Percentiles rank a stretch among this genome's conserved stretches.
phyloP scores from a whole-genome alignment of 2,888 invertebrate species.

The Eilema depressum region DNA sequence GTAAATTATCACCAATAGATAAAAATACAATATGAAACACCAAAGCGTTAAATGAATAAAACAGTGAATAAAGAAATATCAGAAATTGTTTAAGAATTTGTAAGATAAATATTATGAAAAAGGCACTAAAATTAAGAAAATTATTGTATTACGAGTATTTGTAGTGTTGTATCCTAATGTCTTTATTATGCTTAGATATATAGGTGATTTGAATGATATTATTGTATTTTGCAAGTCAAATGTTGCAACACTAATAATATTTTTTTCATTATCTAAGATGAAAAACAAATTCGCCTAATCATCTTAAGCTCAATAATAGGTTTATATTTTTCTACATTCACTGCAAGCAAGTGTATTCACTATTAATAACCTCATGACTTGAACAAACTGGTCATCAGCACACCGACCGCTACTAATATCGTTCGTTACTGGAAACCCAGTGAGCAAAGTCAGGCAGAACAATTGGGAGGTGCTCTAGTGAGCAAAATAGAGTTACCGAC shows the following conservation, averaged over 20 bases:
- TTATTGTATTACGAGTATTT: neutral
- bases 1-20: neutral
- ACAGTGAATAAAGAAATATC: neutral
- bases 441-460: neutral
- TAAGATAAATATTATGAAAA: neutral
- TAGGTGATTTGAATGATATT: neutral
- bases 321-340: neutral
- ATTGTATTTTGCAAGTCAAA: neutral
- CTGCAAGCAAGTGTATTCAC: neutral
- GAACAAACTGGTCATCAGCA: neutral
- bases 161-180: neutral
- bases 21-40: neutral
- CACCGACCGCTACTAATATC: neutral
- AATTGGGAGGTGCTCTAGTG: constrained; percentile 3
- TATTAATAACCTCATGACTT: neutral
- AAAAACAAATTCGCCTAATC: neutral
- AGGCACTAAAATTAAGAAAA: neutral
- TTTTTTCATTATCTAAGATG: neutral
- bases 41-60: neutral
- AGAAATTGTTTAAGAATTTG: no score
- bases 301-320: neutral
- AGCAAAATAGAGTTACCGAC: constrained; percentile 37
- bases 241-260: neutral
- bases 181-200: neutral
- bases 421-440: neutral